Evolutionary conservation across 2,888 invertebrate species (phyloP), one percentile per base, ranked within the genome.

Genomic region (Eretmocerus hayati): DNA sequence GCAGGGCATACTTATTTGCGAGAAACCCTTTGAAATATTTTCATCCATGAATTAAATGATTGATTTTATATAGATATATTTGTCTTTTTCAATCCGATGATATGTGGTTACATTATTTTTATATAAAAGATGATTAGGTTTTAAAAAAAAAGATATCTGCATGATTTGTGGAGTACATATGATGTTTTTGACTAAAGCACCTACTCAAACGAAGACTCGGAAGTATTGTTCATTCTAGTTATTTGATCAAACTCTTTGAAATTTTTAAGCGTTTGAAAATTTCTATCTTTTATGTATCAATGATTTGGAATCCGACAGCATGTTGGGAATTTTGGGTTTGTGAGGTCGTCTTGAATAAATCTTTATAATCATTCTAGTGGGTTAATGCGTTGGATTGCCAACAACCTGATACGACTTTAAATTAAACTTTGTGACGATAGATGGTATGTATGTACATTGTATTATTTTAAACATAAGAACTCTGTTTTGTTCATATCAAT

Each of bases 401-500:
- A 46, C 19, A 18, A 22, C 47, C 49, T 45, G 15, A 50, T 45
- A 21, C 44, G 47, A 53, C 45, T 50, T 45, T 19, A 44, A 47
- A 50, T 40, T 18, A 44, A 53, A 49, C 20, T 33, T 49, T 38
- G 46, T 52, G 46, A 46, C 48, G 43, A 43, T 52, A 48, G 46
- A 49, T 44, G 47, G 42, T 42, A 50, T 53, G 42, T 42, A 50
- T 53, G 50, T 53, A 50, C 45, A 23, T 39, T 31, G 50, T 53
- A 53, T 53, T 53, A 53, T 47, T 53, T 53, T 50, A 45, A 53
- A 38, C 42, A 26, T 50, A 50, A 47, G 44, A 38, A 44, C 18
- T 50, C 50, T 53, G 30, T 46, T 50, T 53, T 53, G 42, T 50
- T 47, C 44, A 47, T 53, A 50, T 47, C 44, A 46, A 44, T 47